Conservation (phyloP, 2,797 vertebrate genomes). For the Pygocentrus nattereri region DNA sequence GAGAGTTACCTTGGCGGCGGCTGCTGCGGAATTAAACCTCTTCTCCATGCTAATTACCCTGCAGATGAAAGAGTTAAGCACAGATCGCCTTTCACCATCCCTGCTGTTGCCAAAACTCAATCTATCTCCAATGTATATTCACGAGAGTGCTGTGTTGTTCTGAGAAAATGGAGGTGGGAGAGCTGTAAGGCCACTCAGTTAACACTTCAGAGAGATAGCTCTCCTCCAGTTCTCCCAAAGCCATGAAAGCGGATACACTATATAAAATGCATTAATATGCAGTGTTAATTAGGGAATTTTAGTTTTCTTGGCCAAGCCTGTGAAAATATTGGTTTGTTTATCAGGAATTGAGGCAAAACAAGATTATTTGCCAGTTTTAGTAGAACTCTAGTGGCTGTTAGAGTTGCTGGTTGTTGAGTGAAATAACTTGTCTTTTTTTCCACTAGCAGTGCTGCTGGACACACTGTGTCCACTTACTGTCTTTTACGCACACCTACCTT, state of each 20-base stretch:
- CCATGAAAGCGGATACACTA: constrained; percentile 9
- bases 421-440: too few species aligned
- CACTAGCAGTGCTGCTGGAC: too few species aligned
- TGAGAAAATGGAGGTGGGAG: constrained; percentile 24
- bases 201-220: constrained; percentile 11
- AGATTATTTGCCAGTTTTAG: not conserved
- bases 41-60: constrained; percentile 80
- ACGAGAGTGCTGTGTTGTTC: constrained; percentile 42
- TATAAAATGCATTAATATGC: not conserved
- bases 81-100: constrained; percentile 59
- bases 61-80: constrained; percentile 76
- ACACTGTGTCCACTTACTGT: too few species aligned
- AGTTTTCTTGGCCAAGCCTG: not conserved
- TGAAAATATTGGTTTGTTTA: constrained; percentile 16
- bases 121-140: constrained; percentile 61
- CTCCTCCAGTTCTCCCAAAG: constrained; percentile 14
- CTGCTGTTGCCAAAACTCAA: constrained; percentile 25
- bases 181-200: not conserved
- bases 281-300: constrained; percentile 27
- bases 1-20: constrained; percentile 71
- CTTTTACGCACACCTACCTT: too few species aligned
- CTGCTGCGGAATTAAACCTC: constrained; percentile 69
- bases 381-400: not conserved
- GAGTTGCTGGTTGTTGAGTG: not conserved
- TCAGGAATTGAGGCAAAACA: not conserved